phyloP scores from a whole-genome alignment of 2,113 vertebrate genomes.

The Peromyscus maniculatus region DNA sequence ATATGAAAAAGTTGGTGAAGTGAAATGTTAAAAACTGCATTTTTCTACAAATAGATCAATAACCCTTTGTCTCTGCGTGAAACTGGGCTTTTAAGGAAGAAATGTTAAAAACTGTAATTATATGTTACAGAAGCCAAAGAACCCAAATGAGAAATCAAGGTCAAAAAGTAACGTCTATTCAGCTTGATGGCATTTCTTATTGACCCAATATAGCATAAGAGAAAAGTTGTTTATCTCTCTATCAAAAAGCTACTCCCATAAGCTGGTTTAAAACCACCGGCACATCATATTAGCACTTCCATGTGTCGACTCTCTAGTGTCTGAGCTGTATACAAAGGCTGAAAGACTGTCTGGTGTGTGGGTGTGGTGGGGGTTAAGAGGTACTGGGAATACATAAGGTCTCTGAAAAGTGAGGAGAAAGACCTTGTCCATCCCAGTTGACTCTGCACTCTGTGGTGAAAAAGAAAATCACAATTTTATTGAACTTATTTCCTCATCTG shows the following conservation, averaged over 20 bases:
- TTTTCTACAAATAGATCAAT: constrained; percentile 71
- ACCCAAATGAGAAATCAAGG: neutral
- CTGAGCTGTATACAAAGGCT: neutral
- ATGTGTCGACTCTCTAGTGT: constrained; percentile 29
- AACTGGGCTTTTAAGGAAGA: constrained; percentile 67
- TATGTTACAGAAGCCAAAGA: constrained; percentile 51
- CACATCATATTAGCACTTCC: neutral
- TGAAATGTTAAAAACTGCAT: constrained; percentile 22
- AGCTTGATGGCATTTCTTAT: constrained; percentile 63
- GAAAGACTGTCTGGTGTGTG: constrained; percentile 24
- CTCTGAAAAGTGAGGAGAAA: constrained; percentile 30
- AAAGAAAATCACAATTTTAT: constrained; percentile 41
- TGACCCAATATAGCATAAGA: constrained; percentile 32
- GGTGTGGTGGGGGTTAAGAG: neutral
- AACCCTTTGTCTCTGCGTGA: constrained; percentile 45
- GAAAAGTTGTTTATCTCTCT: constrained; percentile 47
- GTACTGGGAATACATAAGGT: neutral
- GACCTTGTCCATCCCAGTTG: constrained; percentile 49
- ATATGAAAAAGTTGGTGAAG: constrained; percentile 53
- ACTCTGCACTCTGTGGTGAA: neutral
- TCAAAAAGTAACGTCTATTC: constrained; percentile 57
- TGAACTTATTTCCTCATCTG: constrained; percentile 54
- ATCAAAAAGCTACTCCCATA: constrained; percentile 39
- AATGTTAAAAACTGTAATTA: constrained; percentile 71
- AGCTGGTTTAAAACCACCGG: constrained; percentile 23